These are phyloP conservation scores for Lumbricus terrestris DNA, from an alignment of 2,888 invertebrate genomes.

Conservation along the genomic window DNA sequence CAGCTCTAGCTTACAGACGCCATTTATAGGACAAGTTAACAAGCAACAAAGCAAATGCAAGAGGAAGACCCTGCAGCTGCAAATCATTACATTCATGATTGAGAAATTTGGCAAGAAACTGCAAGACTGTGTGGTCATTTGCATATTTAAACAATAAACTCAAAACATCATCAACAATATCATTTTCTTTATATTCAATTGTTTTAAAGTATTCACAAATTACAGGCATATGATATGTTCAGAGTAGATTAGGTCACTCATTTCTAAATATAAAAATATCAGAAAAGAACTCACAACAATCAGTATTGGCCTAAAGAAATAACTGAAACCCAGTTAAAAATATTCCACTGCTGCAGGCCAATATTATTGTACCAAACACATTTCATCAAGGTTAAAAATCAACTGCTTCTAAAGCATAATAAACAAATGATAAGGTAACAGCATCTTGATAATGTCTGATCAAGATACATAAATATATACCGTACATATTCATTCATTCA, in stretches of 20 bases:
- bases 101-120: too few species aligned
- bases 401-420: background rate
- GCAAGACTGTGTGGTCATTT: too few species aligned
- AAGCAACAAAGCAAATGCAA: too few species aligned
- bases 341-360: background rate
- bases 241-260: background rate
- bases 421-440: background rate
- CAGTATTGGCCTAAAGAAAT: background rate
- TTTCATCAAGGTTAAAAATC: too few species aligned
- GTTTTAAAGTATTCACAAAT: background rate
- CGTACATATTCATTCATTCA: too few species aligned
- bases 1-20: too few species aligned
- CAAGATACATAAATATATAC: background rate
- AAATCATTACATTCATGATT: too few species aligned
- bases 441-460: background rate
- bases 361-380: too few species aligned
- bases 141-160: background rate
- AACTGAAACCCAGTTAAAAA: background rate
- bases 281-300: background rate
- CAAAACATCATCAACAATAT: background rate
- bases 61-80: too few species aligned
- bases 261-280: background rate
- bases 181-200: background rate
- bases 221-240: background rate
- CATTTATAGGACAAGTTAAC: too few species aligned